These are phyloP conservation scores for Zaprionus kolodkinae DNA, from an alignment of 1,140 invertebrate genomes.

Conservation along the genomic window DNA sequence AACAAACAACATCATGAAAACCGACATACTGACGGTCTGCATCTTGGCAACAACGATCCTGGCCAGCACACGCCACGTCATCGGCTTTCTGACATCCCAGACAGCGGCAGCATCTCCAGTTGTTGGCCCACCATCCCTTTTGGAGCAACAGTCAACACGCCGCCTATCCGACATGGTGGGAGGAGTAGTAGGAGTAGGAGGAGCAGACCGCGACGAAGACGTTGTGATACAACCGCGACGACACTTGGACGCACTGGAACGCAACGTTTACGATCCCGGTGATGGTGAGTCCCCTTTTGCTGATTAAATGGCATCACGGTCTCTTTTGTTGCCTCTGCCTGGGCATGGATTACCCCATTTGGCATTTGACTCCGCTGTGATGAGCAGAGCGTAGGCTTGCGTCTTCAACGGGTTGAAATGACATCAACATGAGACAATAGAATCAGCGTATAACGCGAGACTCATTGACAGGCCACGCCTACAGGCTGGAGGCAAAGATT, in stretches of 20 bases:
- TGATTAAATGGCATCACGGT: conserved; percentile 49
- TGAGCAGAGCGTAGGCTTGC: conserved; percentile 17
- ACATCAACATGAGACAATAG: conserved; percentile 10
- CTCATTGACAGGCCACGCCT: conserved; percentile 1
- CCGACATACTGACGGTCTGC: conserved; percentile 64
- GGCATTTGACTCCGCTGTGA: conserved; percentile 40
- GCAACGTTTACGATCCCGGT: conserved; percentile 82
- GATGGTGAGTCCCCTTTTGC: conserved; percentile 73
- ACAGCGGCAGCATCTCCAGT: conserved; percentile 1
- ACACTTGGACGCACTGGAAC: conserved; percentile 63
- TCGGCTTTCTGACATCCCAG: conserved; percentile 60
- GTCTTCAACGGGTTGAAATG: conserved; percentile 7
- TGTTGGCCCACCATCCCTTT: conserved; percentile 13
- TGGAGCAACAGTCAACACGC: conserved; percentile 27
- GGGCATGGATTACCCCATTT: conserved; percentile 32
- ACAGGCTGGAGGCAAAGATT: neutral
- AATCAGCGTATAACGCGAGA: conserved; percentile 7
- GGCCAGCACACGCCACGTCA: conserved; percentile 64
- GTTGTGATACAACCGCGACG: conserved; percentile 31
- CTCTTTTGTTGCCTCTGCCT: conserved; percentile 22
- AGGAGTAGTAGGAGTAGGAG: conserved; percentile 6
- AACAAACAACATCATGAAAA: conserved; percentile 48
- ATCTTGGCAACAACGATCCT: conserved; percentile 70
- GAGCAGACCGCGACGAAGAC: conserved; percentile 13
- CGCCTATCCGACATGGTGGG: conserved; percentile 16